Conservation (phyloP, 2,113 vertebrate genomes). For the Henicopernis longicauda region DNA sequence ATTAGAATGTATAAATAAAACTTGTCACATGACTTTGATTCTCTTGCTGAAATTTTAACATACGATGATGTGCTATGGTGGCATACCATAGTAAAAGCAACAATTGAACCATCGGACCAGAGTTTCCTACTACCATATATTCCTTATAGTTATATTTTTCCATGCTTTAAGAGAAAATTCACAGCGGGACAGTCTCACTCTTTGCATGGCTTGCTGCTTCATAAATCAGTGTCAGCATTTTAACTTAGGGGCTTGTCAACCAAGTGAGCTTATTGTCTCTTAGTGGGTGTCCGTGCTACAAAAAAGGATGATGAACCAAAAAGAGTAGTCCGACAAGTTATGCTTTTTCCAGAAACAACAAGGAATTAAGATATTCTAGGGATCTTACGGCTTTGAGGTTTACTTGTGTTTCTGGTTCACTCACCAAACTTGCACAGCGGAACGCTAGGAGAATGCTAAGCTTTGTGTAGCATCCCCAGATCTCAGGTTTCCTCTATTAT, state of each 20-base stretch:
- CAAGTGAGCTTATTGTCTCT: neutral
- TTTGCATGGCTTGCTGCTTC: neutral
- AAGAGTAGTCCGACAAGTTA: neutral
- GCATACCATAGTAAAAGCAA: neutral
- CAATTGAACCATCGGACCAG: constrained; percentile 8
- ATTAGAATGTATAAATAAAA: constrained; percentile 5
- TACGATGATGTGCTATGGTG: neutral
- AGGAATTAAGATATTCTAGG: neutral
- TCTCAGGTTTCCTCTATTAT: neutral
- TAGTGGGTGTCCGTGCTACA: neutral
- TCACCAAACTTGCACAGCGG: neutral
- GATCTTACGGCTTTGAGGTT: neutral
- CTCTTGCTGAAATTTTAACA: neutral
- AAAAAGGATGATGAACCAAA: neutral
- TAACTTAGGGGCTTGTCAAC: neutral
- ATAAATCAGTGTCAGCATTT: constrained; percentile 26
- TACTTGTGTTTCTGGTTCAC: constrained; percentile 1
- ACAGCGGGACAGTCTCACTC: neutral
- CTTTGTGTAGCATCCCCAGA: neutral
- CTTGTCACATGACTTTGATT: neutral
- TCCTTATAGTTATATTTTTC: constrained; percentile 38
- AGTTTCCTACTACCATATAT: neutral
- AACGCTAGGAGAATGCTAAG: neutral
- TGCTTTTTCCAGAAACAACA: neutral
- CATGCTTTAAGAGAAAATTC: constrained; percentile 13